A percentile compares a stretch with the other conserved stretches of the same genome.
Evolutionary conservation across 2,113 vertebrate genomes (phyloP).

Genomic region (Cephalopterus ornatus): DNA sequence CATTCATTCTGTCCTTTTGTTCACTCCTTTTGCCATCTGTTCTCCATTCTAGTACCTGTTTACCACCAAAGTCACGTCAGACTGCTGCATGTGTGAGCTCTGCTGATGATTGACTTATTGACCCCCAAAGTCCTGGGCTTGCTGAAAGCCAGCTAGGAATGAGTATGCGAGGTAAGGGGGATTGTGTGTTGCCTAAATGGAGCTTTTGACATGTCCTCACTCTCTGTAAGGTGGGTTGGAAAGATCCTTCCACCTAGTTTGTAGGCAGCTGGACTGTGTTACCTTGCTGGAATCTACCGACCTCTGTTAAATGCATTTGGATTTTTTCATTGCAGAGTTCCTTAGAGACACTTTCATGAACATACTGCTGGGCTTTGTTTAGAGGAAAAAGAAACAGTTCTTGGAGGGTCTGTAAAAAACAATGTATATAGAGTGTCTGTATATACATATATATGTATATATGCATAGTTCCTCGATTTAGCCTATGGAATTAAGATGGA

Average conservation of each 20-base stretch:
- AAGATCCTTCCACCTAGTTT: background rate
- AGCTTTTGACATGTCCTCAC: background rate
- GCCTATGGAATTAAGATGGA: constrained; percentile 35
- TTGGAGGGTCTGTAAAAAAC: background rate
- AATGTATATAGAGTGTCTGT: background rate
- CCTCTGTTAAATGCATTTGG: background rate
- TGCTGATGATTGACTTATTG: background rate
- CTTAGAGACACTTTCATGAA: background rate
- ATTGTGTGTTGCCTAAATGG: background rate
- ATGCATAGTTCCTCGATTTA: background rate
- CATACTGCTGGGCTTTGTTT: constrained; percentile 5
- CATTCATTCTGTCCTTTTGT: background rate
- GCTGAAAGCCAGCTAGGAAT: background rate
- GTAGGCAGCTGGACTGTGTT: background rate
- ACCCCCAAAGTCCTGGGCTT: background rate
- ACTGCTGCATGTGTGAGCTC: background rate
- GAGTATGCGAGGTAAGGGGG: background rate
- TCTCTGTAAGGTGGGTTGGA: background rate
- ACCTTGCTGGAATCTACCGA: background rate
- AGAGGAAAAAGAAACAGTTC: constrained; percentile 25
- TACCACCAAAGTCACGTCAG: background rate
- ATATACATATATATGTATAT: background rate
- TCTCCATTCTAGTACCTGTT: background rate
- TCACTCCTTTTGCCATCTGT: background rate
- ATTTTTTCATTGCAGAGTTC: background rate